phyloP scores from a whole-genome alignment of 2,797 vertebrate genomes.

The Brachyalestes nurse region DNA sequence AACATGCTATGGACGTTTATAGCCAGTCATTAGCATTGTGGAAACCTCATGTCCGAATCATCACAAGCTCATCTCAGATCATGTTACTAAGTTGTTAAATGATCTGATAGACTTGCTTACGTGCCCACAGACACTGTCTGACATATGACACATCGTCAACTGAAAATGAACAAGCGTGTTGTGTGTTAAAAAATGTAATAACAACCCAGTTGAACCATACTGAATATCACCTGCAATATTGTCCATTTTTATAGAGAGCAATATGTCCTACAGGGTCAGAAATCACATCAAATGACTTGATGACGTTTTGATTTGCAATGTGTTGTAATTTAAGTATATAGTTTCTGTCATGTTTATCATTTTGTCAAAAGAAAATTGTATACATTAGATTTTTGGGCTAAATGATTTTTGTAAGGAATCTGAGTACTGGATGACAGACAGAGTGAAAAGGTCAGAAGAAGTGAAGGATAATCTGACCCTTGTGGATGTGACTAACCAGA shows the following conservation, averaged over 20 bases:
- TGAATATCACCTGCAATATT: too few species aligned
- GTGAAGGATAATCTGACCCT: constrained; percentile 18
- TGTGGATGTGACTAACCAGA: constrained; percentile 35
- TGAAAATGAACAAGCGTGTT: too few species aligned
- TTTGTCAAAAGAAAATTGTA: neutral
- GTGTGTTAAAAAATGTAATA: too few species aligned
- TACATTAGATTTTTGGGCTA: neutral
- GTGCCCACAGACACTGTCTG: too few species aligned
- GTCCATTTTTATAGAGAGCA: neutral
- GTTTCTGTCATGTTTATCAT: neutral
- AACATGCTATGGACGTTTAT: too few species aligned
- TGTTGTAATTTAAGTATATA: neutral
- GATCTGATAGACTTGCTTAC: too few species aligned
- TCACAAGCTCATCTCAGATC: too few species aligned
- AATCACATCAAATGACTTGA: neutral
- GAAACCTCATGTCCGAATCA: too few species aligned
- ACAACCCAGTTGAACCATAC: too few species aligned
- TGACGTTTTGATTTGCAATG: neutral
- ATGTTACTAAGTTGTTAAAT: neutral
- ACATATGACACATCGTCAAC: too few species aligned
- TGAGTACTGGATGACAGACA: constrained; percentile 9
- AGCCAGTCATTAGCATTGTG: too few species aligned
- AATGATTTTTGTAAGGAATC: neutral
- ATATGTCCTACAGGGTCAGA: neutral
- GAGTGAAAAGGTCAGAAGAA: constrained; percentile 11